A percentile compares a stretch with the other conserved stretches of the same genome.
phyloP scores from a whole-genome alignment of 1,140 invertebrate species.

The Bombus waltoni region DNA sequence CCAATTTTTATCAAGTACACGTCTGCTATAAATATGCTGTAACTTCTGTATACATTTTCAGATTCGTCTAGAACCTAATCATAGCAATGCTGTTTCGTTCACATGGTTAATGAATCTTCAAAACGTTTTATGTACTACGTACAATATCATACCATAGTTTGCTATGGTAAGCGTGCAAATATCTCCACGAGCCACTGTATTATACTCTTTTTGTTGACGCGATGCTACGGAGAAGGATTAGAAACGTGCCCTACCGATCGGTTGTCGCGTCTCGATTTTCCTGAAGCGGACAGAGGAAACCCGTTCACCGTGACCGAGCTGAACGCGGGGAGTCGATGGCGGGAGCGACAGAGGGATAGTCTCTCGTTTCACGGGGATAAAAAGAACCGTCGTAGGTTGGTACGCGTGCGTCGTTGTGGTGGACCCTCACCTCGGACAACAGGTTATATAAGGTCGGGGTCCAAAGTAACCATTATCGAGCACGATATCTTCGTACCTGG shows the following conservation, averaged over 20 bases:
- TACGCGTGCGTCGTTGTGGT: constrained; percentile 48
- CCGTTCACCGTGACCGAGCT: constrained; percentile 41
- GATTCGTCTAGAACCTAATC: too few relatives aligned
- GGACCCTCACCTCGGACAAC: constrained; percentile 61
- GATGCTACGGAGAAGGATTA: background rate
- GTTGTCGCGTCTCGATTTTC: constrained; percentile 45
- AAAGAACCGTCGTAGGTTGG: constrained; percentile 52
- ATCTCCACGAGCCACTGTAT: background rate
- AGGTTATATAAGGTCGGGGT: constrained; percentile 65
- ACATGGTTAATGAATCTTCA: too few relatives aligned
- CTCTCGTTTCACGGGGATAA: constrained; percentile 53
- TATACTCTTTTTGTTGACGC: background rate
- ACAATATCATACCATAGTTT: background rate
- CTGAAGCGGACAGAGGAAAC: constrained; percentile 30
- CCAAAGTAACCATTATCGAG: constrained; percentile 67
- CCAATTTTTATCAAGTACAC: too few relatives aligned
- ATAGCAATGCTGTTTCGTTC: too few relatives aligned
- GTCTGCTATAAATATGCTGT: too few relatives aligned
- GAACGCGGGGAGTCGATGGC: constrained; percentile 18
- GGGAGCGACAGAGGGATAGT: constrained; percentile 50
- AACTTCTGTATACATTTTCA: too few relatives aligned
- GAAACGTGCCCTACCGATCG: constrained; percentile 19
- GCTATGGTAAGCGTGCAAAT: background rate
- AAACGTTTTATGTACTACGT: background rate
- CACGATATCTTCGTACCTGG: constrained; percentile 65